A percentile compares a stretch with the other conserved stretches of the same genome.
Evolutionary conservation across 1,140 invertebrate genomes (phyloP).

Genomic region (Capitella teleta): DNA sequence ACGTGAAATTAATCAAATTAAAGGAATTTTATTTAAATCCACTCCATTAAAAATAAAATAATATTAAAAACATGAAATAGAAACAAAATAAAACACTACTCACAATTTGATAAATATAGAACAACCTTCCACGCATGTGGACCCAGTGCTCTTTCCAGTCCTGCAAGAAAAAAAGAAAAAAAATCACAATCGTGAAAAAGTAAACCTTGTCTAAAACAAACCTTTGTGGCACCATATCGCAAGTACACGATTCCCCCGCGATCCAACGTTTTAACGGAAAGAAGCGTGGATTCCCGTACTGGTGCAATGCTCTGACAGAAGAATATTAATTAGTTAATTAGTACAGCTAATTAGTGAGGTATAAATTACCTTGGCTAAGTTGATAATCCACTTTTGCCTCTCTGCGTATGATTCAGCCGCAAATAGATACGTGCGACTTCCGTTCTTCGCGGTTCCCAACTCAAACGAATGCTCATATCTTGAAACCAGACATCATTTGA

Average conservation of each 20-base stretch:
- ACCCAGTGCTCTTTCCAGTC: not conserved
- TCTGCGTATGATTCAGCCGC: not conserved
- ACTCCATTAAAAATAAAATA: not conserved
- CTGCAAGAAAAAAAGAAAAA: not conserved
- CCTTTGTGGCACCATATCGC: not conserved
- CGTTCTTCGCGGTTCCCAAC: not conserved
- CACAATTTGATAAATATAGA: not conserved
- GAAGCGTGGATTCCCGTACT: not conserved
- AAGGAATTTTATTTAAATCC: not conserved
- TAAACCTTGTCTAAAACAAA: not conserved
- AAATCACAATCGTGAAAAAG: not conserved
- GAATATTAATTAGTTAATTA: not conserved
- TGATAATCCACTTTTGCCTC: not conserved
- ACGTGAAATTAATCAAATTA: not conserved
- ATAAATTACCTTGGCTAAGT: not conserved
- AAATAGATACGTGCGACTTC: slow-evolving; percentile 1
- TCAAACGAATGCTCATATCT: slow-evolving; percentile 2
- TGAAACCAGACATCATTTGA: too few relatives aligned
- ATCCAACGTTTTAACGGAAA: not conserved
- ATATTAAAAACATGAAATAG: not conserved
- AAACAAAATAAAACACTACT: not conserved
- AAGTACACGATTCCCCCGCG: not conserved
- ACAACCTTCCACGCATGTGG: not conserved
- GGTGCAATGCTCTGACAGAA: not conserved
- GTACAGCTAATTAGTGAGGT: not conserved